Percentiles rank a stretch among this genome's conserved stretches.
Evolutionary conservation across 2,797 vertebrate genomes (phyloP).

Genomic region (Telmatherina bonti): DNA sequence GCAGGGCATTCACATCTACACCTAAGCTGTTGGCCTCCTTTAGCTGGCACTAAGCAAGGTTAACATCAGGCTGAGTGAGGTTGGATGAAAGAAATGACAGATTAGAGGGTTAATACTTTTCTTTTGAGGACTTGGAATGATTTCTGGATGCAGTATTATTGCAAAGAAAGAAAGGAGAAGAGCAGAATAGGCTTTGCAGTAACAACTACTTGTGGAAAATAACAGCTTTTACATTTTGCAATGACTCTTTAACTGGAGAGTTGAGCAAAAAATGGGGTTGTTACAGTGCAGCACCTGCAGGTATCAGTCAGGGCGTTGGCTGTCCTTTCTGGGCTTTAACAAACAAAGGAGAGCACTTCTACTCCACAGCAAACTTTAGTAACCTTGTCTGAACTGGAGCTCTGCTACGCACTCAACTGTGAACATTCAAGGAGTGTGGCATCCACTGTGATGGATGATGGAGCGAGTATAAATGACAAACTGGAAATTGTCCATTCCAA

Average conservation of each 20-base stretch:
- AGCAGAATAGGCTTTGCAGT: background rate
- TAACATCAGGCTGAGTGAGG: conserved; percentile 12
- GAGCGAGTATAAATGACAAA: conserved; percentile 24
- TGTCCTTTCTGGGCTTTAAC: conserved; percentile 58
- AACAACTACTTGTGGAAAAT: conserved; percentile 31
- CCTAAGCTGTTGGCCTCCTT: conserved; percentile 37
- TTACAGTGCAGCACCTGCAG: conserved; percentile 64
- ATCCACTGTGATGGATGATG: conserved; percentile 14
- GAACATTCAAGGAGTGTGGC: conserved; percentile 13
- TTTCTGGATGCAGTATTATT: conserved; percentile 16
- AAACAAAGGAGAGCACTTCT: conserved; percentile 70
- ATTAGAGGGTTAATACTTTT: conserved; percentile 29
- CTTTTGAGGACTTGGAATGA: background rate
- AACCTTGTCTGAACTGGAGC: conserved; percentile 58
- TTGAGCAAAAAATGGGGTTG: conserved; percentile 48
- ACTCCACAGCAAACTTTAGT: conserved; percentile 47
- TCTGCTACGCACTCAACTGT: conserved; percentile 25
- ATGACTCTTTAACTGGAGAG: conserved; percentile 35
- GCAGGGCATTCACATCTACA: conserved; percentile 59
- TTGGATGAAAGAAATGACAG: conserved; percentile 23
- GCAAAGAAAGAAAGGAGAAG: background rate
- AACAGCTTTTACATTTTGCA: conserved; percentile 26
- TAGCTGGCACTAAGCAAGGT: conserved; percentile 22
- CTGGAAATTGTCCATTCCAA: conserved; percentile 35
- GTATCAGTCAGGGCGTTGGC: conserved; percentile 77